Evolutionary conservation across 2,113 vertebrate species (phyloP).

Genomic region (Gracilinanus agilis): DNA sequence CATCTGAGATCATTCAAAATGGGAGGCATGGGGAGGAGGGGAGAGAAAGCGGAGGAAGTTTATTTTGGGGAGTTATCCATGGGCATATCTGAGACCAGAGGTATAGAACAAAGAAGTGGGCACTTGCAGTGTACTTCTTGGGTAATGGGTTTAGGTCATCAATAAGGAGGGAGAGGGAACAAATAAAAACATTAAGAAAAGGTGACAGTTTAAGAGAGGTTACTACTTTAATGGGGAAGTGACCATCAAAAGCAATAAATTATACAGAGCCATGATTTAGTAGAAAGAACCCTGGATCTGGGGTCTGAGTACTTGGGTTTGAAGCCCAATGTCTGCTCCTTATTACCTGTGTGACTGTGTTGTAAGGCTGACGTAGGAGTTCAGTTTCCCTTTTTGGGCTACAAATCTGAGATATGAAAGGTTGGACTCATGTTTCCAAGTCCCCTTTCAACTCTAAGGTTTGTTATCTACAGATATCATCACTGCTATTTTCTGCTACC

Average conservation of each 20-base stretch:
- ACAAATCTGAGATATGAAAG: background rate
- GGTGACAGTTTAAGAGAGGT: slow-evolving; percentile 25
- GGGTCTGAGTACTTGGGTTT: background rate
- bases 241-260: background rate
- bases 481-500: slow-evolving; percentile 15
- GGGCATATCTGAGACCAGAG: slow-evolving; percentile 28
- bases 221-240: slow-evolving; percentile 8
- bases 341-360: background rate
- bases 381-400: background rate
- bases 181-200: background rate
- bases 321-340: background rate
- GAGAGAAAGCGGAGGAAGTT: background rate
- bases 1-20: background rate
- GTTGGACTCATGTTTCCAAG: background rate
- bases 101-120: slow-evolving; percentile 37
- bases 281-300: background rate
- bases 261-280: background rate
- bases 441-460: background rate
- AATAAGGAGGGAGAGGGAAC: slow-evolving; percentile 10
- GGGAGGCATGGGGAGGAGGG: background rate
- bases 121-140: background rate
- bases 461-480: background rate
- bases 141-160: background rate
- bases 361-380: no score
- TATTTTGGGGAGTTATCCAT: background rate